Conservation (phyloP, 1,140 invertebrate species). For the Brachionus calyciflorus region DNA sequence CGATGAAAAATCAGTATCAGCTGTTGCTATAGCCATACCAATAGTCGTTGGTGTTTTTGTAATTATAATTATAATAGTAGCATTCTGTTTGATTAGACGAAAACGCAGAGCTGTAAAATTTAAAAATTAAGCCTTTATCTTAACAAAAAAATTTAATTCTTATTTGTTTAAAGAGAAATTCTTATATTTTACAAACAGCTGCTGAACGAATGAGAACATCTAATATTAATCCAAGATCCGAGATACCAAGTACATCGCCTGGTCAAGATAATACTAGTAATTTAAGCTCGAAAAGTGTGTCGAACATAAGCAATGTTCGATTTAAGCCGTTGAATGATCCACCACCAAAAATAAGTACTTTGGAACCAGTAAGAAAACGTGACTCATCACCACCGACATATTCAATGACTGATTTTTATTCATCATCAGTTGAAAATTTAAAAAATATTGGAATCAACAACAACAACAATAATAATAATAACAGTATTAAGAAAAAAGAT, state of each 20-base stretch:
- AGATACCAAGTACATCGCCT: not conserved
- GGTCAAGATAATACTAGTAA: not conserved
- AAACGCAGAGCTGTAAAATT: not conserved
- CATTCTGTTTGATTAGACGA: not conserved
- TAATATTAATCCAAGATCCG: not conserved
- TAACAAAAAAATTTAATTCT: not conserved
- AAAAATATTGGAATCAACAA: slow-evolving; percentile 1
- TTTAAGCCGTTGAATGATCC: not conserved
- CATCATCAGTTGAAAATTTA: not conserved
- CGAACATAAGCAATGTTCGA: not conserved
- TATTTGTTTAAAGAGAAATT: not conserved
- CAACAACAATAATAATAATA: not conserved
- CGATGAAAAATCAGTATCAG: not conserved
- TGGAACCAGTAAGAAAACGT: not conserved
- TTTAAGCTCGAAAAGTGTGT: not conserved
- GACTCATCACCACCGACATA: not conserved
- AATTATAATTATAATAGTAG: not conserved
- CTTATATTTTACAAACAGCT: slow-evolving; percentile 9
- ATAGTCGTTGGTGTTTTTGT: not conserved
- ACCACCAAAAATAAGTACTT: not conserved
- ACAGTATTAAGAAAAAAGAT: not conserved
- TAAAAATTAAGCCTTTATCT: not conserved
- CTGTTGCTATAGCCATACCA: not conserved
- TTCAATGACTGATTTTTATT: not conserved
- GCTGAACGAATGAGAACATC: not conserved